Percentiles rank a stretch among this genome's conserved stretches.
Evolutionary conservation across 2,888 invertebrate genomes (phyloP).

Genomic region (Drosophila maculinotata): DNA sequence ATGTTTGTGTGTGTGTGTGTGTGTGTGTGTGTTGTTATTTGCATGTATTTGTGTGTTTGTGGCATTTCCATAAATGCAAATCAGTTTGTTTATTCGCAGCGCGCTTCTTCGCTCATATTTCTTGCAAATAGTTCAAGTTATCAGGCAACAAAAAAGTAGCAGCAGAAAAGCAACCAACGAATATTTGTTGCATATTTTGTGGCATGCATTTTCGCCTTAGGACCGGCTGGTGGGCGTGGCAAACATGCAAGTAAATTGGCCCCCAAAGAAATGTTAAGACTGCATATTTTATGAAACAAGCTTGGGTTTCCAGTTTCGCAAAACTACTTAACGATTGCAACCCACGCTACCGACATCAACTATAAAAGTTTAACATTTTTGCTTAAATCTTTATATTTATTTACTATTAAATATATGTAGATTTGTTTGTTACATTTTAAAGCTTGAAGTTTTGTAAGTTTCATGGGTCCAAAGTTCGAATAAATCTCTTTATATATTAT

Average conservation of each 20-base stretch:
- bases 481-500: too few relatives aligned
- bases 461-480: too few relatives aligned
- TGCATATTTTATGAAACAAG: slow-evolving; percentile 26
- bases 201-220: slow-evolving; percentile 13
- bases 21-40: background rate
- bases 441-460: too few relatives aligned
- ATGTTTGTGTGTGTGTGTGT: background rate
- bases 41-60: slow-evolving; percentile 44
- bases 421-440: too few relatives aligned
- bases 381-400: too few relatives aligned
- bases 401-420: too few relatives aligned
- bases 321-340: slow-evolving; percentile 24
- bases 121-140: slow-evolving; percentile 70
- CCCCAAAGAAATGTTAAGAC: slow-evolving; percentile 22
- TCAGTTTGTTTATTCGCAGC: slow-evolving; percentile 75
- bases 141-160: slow-evolving; percentile 5
- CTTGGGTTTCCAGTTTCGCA: slow-evolving; percentile 3
- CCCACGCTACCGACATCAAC: slow-evolving; percentile 6
- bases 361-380: too few relatives aligned
- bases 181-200: slow-evolving; percentile 51
- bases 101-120: slow-evolving; percentile 63
- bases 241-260: slow-evolving; percentile 30
- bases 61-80: slow-evolving; percentile 82
- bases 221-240: slow-evolving; percentile 14
- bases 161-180: slow-evolving; percentile 2